Evolutionary conservation across 2,113 vertebrate species (phyloP), one percentile per base, ranked within the genome.

Genomic region (Carassius gibelio): DNA sequence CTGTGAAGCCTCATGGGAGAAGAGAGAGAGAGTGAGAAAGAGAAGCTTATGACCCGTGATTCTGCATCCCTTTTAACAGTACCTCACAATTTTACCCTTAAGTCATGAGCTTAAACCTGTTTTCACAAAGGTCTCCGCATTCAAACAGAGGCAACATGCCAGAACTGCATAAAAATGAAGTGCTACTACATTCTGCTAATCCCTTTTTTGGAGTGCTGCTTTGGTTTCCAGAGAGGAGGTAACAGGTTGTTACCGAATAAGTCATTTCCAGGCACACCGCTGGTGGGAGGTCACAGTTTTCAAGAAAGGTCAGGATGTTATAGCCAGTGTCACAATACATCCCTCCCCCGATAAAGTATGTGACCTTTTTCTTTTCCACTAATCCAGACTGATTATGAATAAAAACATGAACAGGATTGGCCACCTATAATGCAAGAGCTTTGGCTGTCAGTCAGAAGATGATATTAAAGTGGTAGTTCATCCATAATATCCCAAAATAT

Each of bases 51-150:
- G 89, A 82, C 83, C 82, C 76, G 75, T 89, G 88, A 88, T 83
- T 76, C 82, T 88, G 92, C 91, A 92, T 93, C 92, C 91, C 90
- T 76, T 76, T 92, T 91, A 91, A 85, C 88, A 86, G 82, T 90
- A 66, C 45, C 23, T 81, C 5, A 52, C 42, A 81, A 34, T 72
- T 83, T 74, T 21, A 30, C 30, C 66, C 64, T 82, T 7, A 48
- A 72, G 64, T 82, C 8, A 2, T 72, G 21, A 72, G 48, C 68
- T 42, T 59, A 83, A 83, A 59, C 81, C 81, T 26, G 30, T 72
- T 82, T 82, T 82, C 64, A 55, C 9, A 0, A 52, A 59, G 21
- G 50, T 83, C 62, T 69, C 48, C 48, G 10, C 26, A 69, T 82
- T 69, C 50, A 71, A 55, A 52, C 81, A 83, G 68, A 82, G 64